Evolutionary conservation across 2,113 vertebrate genomes (phyloP), one percentile per base, ranked within the genome.

Genomic region (Zosterops hypoxanthus): DNA sequence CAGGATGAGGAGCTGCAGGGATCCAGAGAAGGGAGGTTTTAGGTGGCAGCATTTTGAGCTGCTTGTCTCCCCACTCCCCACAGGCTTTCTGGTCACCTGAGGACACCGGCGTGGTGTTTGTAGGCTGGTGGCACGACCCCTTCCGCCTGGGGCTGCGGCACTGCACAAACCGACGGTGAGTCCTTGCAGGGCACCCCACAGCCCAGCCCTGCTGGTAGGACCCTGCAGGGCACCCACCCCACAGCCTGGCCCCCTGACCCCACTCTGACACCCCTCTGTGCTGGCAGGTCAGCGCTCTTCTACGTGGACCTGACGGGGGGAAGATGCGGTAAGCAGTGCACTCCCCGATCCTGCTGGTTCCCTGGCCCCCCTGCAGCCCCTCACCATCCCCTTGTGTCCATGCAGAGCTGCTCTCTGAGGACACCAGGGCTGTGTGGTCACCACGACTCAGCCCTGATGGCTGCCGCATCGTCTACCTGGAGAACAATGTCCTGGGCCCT

Each of bases 71-170:
- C 14, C 6, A 33, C 57, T 79, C 18, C 25, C 25, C 25, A 1
- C 91, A 99, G 99, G 99, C 99, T 34, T 99, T 99, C 96, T 99
- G 99, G 99, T 98, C 99, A 8, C 99, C 99, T 2, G 97, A 96
- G 31, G 99, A 99, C 94, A 99, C 98, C 0, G 99, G 99, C 0
- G 98, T 99, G 95, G 98, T 99, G 87, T 99, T 99, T 5, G 98
- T 99, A 22, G 99, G 99, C 81, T 99, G 99, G 99, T 98, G 98
- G 97, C 99, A 99, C 1, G 98, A 99, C 59, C 99, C 99, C 14
- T 99, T 99, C 96, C 98, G 98, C 95, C 97, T 99, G 85, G 99
- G 99, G 41, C 97, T 99, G 41, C 94, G 80, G 33, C 49, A 95
- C 86, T 96, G 95, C 85, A 94, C 91, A 1, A 96, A 96, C 53